phyloP scores from a whole-genome alignment of 2,797 vertebrate species.

The Antrozous pallidus region DNA sequence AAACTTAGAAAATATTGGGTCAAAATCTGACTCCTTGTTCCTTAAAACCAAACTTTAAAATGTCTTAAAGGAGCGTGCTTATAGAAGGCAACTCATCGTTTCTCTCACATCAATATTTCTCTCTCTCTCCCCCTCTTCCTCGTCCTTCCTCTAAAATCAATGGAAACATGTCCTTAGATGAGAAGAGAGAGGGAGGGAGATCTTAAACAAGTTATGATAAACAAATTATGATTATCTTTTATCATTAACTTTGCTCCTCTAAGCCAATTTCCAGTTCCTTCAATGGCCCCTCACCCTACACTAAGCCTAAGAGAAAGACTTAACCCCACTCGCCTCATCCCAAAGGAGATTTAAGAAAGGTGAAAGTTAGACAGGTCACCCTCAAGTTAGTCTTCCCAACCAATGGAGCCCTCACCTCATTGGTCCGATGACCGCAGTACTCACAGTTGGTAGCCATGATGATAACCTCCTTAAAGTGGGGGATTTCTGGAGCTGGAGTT shows the following conservation, averaged over 20 bases:
- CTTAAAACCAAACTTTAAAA: background rate
- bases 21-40: slow-evolving; percentile 6
- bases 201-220: background rate
- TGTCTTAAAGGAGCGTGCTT: background rate
- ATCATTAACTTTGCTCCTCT: background rate
- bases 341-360: background rate
- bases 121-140: background rate
- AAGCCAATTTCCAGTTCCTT: background rate
- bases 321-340: background rate
- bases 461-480: slow-evolving; percentile 97
- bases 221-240: background rate
- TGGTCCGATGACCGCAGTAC: slow-evolving; percentile 93
- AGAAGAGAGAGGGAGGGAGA: background rate
- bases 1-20: background rate
- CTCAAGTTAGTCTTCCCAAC: background rate
- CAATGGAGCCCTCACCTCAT: slow-evolving; percentile 84
- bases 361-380: background rate
- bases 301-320: background rate
- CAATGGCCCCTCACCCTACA: background rate
- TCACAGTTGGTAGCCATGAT: slow-evolving; percentile 99
- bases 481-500: slow-evolving; percentile 87
- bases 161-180: background rate
- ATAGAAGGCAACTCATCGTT: background rate
- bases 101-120: background rate
- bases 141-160: background rate